These are phyloP conservation scores for Nematostella vectensis DNA, from an alignment of 92 coral and sea anemone genomes.

Conservation along the genomic window DNA sequence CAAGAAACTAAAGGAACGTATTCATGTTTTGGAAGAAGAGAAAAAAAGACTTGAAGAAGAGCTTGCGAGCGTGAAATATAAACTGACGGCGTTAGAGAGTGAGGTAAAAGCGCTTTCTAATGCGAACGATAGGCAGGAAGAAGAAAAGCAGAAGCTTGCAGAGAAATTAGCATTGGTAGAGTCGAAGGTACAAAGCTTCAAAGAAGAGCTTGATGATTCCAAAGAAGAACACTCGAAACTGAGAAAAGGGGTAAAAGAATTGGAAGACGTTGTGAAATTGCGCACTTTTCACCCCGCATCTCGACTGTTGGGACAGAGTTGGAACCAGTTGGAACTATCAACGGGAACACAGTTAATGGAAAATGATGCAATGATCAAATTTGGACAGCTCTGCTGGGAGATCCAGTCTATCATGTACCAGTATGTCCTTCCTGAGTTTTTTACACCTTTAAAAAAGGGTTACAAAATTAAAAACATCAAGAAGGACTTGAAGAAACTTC, in stretches of 20 bases:
- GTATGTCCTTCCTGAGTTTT: constrained; percentile 21
- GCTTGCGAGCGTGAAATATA: constrained; percentile 10
- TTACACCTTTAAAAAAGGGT: constrained; percentile 10
- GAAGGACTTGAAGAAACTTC: constrained; percentile 27
- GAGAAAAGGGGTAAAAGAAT: constrained; percentile 10
- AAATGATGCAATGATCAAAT: constrained; percentile 5
- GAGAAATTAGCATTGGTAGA: constrained; percentile 4
- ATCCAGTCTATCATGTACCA: constrained; percentile 19
- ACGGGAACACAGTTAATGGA: background rate
- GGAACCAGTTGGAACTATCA: too few species aligned
- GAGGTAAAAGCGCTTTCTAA: constrained; percentile 6
- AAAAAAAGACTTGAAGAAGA: constrained; percentile 21
- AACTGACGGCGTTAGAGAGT: constrained; percentile 8
- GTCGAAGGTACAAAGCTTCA: background rate
- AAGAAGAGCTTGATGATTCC: constrained; percentile 20
- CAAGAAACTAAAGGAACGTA: constrained; percentile 9
- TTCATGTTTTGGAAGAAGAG: constrained; percentile 20
- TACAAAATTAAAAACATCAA: constrained; percentile 15
- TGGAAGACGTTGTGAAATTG: background rate
- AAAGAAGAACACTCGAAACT: constrained; percentile 28
- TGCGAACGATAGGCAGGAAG: constrained; percentile 13
- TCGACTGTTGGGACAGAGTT: too few species aligned
- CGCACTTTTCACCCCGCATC: background rate
- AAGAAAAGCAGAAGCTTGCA: constrained; percentile 5
- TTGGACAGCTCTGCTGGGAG: constrained; percentile 19